Conservation (phyloP, 2,888 invertebrate genomes). For the Meteorus cinctellus region DNA sequence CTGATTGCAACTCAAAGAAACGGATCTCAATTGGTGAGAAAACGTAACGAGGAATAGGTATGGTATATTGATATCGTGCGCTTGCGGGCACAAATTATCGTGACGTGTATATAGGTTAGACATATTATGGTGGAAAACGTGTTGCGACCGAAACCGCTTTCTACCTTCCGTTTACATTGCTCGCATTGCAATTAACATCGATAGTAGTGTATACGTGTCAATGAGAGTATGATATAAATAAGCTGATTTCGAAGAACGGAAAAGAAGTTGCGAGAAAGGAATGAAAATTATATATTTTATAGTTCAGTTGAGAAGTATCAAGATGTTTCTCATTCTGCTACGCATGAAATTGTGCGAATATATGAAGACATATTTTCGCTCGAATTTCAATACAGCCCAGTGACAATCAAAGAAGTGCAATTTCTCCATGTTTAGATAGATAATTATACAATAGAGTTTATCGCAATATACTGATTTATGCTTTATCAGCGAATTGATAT, state of each 20-base stretch:
- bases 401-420: too few species aligned
- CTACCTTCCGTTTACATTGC: slow-evolving; percentile 31
- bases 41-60: too few species aligned
- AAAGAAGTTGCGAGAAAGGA: slow-evolving; percentile 45
- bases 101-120: background rate
- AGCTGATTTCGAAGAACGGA: background rate
- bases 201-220: slow-evolving; percentile 12
- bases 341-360: too few species aligned
- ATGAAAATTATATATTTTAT: slow-evolving; percentile 52
- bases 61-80: slow-evolving; percentile 29
- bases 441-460: too few species aligned
- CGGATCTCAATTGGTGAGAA: too few species aligned
- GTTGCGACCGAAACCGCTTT: slow-evolving; percentile 42
- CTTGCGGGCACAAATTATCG: background rate
- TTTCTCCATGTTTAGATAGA: too few species aligned
- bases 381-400: too few species aligned
- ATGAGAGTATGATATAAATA: slow-evolving; percentile 19
- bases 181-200: slow-evolving; percentile 30
- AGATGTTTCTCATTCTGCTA: too few species aligned
- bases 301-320: background rate
- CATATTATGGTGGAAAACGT: slow-evolving; percentile 23
- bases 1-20: too few species aligned
- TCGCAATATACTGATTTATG: too few species aligned
- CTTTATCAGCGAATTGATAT: background rate
- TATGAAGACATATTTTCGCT: too few species aligned